Base-by-base conservation (phyloP, 2,113 vertebrate genomes). In the Notarius lentiginosus region DNA sequence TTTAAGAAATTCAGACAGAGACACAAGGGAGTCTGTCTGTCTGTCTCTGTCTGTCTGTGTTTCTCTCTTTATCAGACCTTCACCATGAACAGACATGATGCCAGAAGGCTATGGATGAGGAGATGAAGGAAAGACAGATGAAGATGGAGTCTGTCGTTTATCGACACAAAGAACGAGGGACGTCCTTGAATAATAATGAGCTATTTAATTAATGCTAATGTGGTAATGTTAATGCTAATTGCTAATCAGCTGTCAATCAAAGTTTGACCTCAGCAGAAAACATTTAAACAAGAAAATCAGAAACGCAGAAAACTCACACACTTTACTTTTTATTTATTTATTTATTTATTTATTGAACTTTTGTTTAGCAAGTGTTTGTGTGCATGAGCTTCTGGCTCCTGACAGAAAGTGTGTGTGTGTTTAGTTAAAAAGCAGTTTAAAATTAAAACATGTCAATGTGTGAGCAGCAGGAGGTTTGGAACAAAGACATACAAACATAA, bases 141-240 rank as follows among this genome's bases (percentile, higher is more conserved):
- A 56, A 58, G 77, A 79, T 30, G 22, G 53, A 58, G 53, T 79
- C 77, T 79, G 77, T 79, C 77, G 10, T 79, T 58, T 30, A 79
- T 34, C 15, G n/a, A 58, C 7, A 79, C 77, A 79, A 58, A 34
- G n/a, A 79, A 58, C n/a, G n/a, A 56, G 15, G 77, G 77, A 56
- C 30, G n/a, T 53, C 77, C 77, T 79, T 79, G 77, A 79, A 79
- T 79, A 79, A 58, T 79, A 58, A 79, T 79, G 7, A 58, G 58
- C n/a, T 30, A n/a, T n/a, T 79, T 79, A 79, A 79, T 79, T 79
- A 79, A 58, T 79, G 47, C 49, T 77, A 77, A 77, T 77, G 73
- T 24, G 73, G 47, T 77, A 51, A 77, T 77, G 41, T 77, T 77
- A 24, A 77, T 77, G 77, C 77, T 58, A 79, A 79, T 79, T 79